phyloP scores from a whole-genome alignment of 2,888 invertebrate species.

The Lasius fuliginosus region DNA sequence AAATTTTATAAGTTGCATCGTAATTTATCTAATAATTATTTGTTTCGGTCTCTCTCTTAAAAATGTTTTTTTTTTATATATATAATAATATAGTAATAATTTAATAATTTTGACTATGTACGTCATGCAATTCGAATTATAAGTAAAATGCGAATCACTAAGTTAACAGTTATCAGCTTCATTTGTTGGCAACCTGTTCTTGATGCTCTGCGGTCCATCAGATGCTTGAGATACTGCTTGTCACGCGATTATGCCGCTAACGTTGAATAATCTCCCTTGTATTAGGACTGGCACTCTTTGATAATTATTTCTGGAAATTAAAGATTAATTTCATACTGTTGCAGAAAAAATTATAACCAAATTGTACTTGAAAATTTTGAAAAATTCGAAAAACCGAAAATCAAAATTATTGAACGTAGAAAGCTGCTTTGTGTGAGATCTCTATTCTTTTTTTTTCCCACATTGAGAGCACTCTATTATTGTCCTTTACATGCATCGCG shows the following conservation, averaged over 20 bases:
- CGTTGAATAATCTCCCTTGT: constrained; percentile 35
- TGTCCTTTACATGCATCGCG: neutral
- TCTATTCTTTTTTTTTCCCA: neutral
- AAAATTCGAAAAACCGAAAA: neutral
- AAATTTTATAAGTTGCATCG: neutral
- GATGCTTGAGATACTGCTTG: constrained; percentile 22
- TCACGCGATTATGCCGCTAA: constrained; percentile 31
- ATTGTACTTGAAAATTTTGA: constrained; percentile 13
- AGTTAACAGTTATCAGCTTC: constrained; percentile 15
- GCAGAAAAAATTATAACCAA: neutral
- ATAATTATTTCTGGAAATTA: neutral
- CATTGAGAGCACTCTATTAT: neutral
- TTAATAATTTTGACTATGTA: neutral
- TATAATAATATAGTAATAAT: neutral
- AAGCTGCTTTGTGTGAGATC: neutral
- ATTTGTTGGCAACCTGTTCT: constrained; percentile 25
- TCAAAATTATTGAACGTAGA: neutral
- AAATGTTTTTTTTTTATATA: neutral
- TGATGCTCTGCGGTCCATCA: constrained; percentile 38
- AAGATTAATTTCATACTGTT: neutral
- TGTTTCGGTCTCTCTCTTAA: neutral
- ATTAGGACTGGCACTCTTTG: neutral
- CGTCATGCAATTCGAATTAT: neutral
- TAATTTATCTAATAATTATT: neutral
- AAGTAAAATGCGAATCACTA: neutral